Conservation (phyloP, 1,140 invertebrate species). For the Pseudomyrmex gracilis region DNA sequence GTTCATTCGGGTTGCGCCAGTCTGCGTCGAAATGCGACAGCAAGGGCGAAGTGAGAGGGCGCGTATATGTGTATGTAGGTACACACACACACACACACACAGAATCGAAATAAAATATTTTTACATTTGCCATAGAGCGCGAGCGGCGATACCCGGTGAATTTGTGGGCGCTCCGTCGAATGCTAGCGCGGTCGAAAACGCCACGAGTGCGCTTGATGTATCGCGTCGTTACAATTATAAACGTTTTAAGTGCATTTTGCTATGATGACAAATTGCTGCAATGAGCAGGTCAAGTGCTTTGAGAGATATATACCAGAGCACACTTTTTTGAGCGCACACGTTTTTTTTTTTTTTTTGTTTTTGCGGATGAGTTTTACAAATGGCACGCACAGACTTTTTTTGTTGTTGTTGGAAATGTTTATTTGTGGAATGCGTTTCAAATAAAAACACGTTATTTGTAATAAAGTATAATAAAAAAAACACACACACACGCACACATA, state of each 20-base stretch:
- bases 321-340: background rate
- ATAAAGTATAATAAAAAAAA: background rate
- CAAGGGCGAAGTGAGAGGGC: background rate
- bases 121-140: constrained; percentile 8
- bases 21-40: background rate
- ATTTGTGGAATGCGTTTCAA: background rate
- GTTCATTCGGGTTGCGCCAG: constrained; percentile 20
- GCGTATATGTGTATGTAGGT: background rate
- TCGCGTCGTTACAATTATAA: constrained; percentile 53
- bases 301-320: background rate
- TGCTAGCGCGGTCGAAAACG: constrained; percentile 41
- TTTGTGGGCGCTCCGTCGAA: constrained; percentile 51
- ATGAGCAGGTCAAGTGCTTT: background rate
- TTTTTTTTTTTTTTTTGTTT: no score
- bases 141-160: constrained; percentile 28
- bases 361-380: background rate
- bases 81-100: no score
- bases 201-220: constrained; percentile 49
- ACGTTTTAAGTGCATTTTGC: constrained; percentile 40
- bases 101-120: constrained; percentile 43
- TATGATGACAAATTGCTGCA: constrained; percentile 39
- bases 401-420: background rate
- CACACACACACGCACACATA: no score
- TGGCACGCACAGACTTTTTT: background rate
- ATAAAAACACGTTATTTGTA: background rate